Evolutionary conservation across 2,888 invertebrate species (phyloP).

Genomic region (Torymus tubicola): DNA sequence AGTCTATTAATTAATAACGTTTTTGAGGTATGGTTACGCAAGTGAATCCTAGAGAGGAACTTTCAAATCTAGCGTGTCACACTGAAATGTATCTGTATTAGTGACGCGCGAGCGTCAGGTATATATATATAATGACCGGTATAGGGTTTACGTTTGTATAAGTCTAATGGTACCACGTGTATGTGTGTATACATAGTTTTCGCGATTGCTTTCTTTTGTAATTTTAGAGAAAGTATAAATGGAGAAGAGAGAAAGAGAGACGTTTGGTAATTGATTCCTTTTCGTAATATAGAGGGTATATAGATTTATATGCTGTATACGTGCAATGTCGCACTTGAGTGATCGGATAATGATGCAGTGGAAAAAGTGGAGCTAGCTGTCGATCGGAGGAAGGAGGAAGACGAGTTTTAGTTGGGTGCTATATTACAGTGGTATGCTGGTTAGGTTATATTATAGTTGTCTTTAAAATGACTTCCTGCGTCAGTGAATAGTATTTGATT

Average conservation of each 20-base stretch:
- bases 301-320: too few species aligned
- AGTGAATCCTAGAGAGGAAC: constrained; percentile 15
- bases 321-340: background rate
- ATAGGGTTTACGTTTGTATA: too few species aligned
- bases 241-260: background rate
- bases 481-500: too few species aligned
- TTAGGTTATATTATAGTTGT: too few species aligned
- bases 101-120: background rate
- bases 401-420: too few species aligned
- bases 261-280: constrained; percentile 17
- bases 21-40: constrained; percentile 9
- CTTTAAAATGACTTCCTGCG: too few species aligned
- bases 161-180: background rate
- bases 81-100: constrained; percentile 37
- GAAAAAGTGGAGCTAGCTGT: too few species aligned
- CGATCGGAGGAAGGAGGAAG: too few species aligned
- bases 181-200: background rate
- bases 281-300: too few species aligned
- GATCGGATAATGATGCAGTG: too few species aligned
- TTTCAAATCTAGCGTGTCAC: constrained; percentile 57
- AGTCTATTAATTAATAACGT: too few species aligned
- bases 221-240: constrained; percentile 38
- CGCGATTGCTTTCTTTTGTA: constrained; percentile 12
- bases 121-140: background rate
- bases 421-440: too few species aligned